Conservation (phyloP, 2,113 vertebrate genomes). For the Perognathus longimembris region DNA sequence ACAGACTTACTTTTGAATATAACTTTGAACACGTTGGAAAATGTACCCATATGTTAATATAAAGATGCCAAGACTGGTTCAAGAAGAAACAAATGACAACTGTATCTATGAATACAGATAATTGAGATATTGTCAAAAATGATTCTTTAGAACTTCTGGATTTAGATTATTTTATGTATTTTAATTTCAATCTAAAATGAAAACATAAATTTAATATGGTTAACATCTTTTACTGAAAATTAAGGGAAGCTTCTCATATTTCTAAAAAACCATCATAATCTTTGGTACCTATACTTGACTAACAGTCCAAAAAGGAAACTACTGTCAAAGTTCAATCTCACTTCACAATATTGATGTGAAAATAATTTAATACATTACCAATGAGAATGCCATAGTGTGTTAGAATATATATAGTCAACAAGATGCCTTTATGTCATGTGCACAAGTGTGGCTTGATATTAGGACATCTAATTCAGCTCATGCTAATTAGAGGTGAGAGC, state of each 20-base stretch:
- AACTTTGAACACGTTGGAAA: neutral
- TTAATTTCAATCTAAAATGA: slow-evolving; percentile 9
- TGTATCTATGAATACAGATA: neutral
- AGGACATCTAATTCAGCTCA: neutral
- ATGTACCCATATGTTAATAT: slow-evolving; percentile 11
- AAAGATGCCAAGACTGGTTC: neutral
- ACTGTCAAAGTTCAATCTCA: neutral
- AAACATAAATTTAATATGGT: neutral
- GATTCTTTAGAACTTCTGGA: neutral
- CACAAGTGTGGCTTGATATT: neutral
- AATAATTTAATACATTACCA: neutral
- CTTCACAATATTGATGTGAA: neutral
- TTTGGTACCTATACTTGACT: neutral
- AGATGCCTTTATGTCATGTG: neutral
- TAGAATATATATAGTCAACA: neutral
- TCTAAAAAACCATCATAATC: neutral
- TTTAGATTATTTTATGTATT: slow-evolving; percentile 5
- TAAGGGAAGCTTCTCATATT: neutral
- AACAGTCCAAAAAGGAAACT: too few relatives aligned
- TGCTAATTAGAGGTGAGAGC: neutral
- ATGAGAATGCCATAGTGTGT: neutral
- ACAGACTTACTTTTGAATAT: neutral
- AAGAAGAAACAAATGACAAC: neutral
- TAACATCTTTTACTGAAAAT: neutral
- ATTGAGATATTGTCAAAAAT: neutral